These are phyloP conservation scores for Ophioninae sp. DNA, from an alignment of 2,888 invertebrate species.

Conservation along the genomic window DNA sequence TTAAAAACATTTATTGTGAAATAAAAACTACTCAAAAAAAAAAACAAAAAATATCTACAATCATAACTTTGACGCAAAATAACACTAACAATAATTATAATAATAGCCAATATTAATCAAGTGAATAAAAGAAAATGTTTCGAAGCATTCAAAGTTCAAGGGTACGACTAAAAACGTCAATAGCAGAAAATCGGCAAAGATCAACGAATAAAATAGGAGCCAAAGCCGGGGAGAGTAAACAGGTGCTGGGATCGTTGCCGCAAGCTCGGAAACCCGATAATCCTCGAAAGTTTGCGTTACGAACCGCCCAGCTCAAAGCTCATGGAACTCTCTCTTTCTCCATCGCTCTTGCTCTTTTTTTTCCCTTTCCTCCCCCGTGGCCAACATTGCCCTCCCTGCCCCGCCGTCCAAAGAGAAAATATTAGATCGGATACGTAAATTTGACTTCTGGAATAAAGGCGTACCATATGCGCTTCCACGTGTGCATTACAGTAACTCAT, in stretches of 20 bases:
- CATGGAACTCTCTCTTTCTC: constrained; percentile 1
- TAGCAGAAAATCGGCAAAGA: constrained; percentile 10
- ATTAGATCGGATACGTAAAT: constrained; percentile 58
- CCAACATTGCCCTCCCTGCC: constrained; percentile 19
- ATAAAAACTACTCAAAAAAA: neutral
- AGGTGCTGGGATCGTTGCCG: constrained; percentile 33
- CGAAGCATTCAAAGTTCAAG: neutral
- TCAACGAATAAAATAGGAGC: constrained; percentile 7
- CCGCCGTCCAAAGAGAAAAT: constrained; percentile 42
- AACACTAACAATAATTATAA: neutral
- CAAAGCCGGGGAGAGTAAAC: constrained; percentile 40
- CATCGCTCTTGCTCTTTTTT: constrained; percentile 9
- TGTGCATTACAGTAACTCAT: constrained; percentile 4
- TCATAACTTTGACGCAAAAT: neutral
- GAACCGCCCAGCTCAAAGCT: constrained; percentile 29
- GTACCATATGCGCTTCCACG: constrained; percentile 1
- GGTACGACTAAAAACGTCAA: neutral
- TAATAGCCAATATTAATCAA: neutral
- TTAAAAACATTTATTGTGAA: no score
- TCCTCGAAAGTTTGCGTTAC: constrained; percentile 47
- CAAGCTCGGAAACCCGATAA: constrained; percentile 53
- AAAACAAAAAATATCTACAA: neutral
- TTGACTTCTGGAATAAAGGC: constrained; percentile 38
- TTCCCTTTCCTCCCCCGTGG: neutral
- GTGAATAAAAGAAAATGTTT: neutral